A percentile compares a stretch with the other conserved stretches of the same genome.
phyloP scores from a whole-genome alignment of 30 jellyfish, hydroid and myxozoan genomes.

The Aurelia coerulea region DNA sequence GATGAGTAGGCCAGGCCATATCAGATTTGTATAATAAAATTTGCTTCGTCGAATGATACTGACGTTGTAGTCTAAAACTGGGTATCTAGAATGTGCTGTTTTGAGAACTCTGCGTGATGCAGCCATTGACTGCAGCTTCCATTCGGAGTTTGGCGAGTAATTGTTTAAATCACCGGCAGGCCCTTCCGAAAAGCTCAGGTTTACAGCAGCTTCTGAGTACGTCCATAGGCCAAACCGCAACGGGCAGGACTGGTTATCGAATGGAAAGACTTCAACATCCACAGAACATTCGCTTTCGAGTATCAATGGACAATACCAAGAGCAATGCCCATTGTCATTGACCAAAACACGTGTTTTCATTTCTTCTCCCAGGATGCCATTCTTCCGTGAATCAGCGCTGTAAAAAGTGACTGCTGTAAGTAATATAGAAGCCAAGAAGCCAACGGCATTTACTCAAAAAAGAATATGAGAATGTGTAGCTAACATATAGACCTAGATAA shows the following conservation, averaged over 20 bases:
- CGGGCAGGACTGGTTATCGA: constrained; percentile 21
- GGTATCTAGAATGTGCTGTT: neutral
- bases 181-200: too few species aligned
- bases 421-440: too few species aligned
- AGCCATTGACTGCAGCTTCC: too few species aligned
- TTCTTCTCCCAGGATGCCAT: constrained; percentile 14
- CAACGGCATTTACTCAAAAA: too few species aligned
- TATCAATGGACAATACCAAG: constrained; percentile 21
- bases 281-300: constrained; percentile 16
- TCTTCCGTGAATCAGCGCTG: constrained; percentile 20
- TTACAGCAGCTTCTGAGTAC: neutral
- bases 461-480: too few species aligned
- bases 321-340: constrained; percentile 1
- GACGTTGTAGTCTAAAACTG: neutral
- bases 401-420: neutral
- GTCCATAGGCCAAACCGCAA: constrained; percentile 30
- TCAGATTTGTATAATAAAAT: constrained; percentile 2
- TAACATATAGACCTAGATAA: too few species aligned
- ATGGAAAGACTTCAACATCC: constrained; percentile 20
- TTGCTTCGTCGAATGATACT: constrained; percentile 5
- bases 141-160: too few species aligned
- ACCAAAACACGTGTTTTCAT: constrained; percentile 22
- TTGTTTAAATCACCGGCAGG: too few species aligned
- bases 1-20: constrained; percentile 25
- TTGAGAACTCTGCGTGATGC: too few species aligned